A percentile compares a stretch with the other conserved stretches of the same genome.
Evolutionary conservation across 2,797 vertebrate genomes (phyloP).

Genomic region (Dallia pectoralis): DNA sequence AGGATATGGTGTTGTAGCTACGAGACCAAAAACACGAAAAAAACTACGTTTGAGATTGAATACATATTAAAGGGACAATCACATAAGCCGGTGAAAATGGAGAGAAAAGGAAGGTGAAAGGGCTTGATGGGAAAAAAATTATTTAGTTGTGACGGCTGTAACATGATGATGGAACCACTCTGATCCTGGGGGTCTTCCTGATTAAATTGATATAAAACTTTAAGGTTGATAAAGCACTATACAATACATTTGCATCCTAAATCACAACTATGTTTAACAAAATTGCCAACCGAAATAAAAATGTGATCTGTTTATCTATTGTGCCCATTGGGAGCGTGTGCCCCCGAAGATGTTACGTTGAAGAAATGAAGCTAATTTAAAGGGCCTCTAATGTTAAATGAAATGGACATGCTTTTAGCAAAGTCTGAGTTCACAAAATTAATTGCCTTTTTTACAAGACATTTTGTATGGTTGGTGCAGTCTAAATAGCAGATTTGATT

Average conservation of each 20-base stretch:
- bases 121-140: not conserved
- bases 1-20: too few relatives aligned
- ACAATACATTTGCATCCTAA: not conserved
- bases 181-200: not conserved
- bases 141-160: not conserved
- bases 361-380: too few relatives aligned
- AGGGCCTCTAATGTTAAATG: too few relatives aligned
- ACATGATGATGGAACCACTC: not conserved
- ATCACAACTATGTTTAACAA: not conserved
- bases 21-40: too few relatives aligned
- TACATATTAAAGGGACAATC: not conserved
- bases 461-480: too few relatives aligned
- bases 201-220: not conserved
- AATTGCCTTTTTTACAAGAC: too few relatives aligned
- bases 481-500: too few relatives aligned
- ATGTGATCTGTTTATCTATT: not conserved
- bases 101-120: not conserved
- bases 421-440: too few relatives aligned
- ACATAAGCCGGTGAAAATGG: not conserved
- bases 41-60: too few relatives aligned
- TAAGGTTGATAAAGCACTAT: not conserved
- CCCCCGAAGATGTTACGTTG: too few relatives aligned
- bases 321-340: too few relatives aligned
- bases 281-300: not conserved
- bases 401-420: too few relatives aligned